Percentiles rank a stretch among this genome's conserved stretches.
These are phyloP conservation scores for Alloplasta piceator DNA, from an alignment of 2,888 invertebrate genomes.

Conservation along the genomic window DNA sequence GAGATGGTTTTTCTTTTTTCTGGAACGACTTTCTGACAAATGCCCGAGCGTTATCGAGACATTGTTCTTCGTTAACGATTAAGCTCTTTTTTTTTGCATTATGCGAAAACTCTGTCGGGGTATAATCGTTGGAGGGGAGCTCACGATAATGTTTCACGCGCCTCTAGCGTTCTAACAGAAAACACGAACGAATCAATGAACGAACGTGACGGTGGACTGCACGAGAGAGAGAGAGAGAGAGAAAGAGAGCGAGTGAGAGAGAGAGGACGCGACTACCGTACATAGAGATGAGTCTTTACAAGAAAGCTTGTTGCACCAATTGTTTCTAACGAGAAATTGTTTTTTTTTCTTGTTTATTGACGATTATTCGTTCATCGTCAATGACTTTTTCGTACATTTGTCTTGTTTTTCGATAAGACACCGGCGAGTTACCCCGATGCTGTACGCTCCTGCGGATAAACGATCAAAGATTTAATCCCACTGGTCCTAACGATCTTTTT, in stretches of 20 bases:
- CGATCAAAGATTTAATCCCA: no score
- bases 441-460: no score
- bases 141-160: slow-evolving; percentile 1
- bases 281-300: slow-evolving; percentile 8
- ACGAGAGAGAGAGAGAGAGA: slow-evolving; percentile 33
- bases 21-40: slow-evolving; percentile 24
- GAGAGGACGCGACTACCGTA: slow-evolving; percentile 2
- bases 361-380: no score
- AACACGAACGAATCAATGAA: slow-evolving; percentile 62
- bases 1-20: not conserved
- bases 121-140: not conserved
- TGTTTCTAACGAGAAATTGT: slow-evolving; percentile 30
- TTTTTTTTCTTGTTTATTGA: slow-evolving; percentile 26
- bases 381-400: no score
- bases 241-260: slow-evolving; percentile 13
- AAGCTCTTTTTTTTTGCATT: not conserved
- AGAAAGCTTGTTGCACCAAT: slow-evolving; percentile 63
- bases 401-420: no score
- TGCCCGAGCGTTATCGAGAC: not conserved
- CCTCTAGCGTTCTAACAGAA: slow-evolving; percentile 20
- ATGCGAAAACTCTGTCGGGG: no score
- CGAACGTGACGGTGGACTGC: slow-evolving; percentile 42
- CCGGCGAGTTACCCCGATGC: no score
- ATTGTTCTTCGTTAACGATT: slow-evolving; percentile 3
- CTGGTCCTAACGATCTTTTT: not conserved